Evolutionary conservation across 1,140 invertebrate species (phyloP).

Genomic region (Physella acuta): DNA sequence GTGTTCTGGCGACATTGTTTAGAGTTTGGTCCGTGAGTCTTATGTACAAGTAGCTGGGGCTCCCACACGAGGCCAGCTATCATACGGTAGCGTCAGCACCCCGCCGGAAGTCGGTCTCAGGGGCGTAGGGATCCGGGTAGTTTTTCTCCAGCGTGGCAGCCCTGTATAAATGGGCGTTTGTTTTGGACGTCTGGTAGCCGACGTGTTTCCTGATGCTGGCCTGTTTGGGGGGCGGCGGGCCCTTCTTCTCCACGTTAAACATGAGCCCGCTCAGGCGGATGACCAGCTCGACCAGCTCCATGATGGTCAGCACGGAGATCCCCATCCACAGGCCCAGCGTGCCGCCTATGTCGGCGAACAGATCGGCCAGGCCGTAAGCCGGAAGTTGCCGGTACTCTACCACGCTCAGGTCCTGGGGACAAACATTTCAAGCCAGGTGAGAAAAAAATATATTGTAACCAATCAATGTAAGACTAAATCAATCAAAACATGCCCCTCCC

Average conservation of each 20-base stretch:
- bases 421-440: no score
- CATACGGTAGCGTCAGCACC: background rate
- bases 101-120: background rate
- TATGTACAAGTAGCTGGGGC: no score
- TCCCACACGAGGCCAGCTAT: background rate
- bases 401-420: conserved; percentile 46
- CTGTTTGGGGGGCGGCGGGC: no score
- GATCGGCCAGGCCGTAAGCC: conserved; percentile 50
- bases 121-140: background rate
- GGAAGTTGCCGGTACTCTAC: conserved; percentile 52
- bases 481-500: no score
- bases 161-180: no score
- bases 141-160: background rate
- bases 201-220: background rate
- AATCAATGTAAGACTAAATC: no score
- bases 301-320: conserved; percentile 54
- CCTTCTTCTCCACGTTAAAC: conserved; percentile 45
- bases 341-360: conserved; percentile 55
- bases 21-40: no score
- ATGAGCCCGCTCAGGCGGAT: conserved; percentile 43
- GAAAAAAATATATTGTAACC: no score
- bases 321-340: conserved; percentile 57
- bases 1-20: no score
- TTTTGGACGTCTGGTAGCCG: background rate
- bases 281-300: conserved; percentile 52